Conservation (phyloP, 1,140 invertebrate species). For the Oedothorax gibbosus region DNA sequence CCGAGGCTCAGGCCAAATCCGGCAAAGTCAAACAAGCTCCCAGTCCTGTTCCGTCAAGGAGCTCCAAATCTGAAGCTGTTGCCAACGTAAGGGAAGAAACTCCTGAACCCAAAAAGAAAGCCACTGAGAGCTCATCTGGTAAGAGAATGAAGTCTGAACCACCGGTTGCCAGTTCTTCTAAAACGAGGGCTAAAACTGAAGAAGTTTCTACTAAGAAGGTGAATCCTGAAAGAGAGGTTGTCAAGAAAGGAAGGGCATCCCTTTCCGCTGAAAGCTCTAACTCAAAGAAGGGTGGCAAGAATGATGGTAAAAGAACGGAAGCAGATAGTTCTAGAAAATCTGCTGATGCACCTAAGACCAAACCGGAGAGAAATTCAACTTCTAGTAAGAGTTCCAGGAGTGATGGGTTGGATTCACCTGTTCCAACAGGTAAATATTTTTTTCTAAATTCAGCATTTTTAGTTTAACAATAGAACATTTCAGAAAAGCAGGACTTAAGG, state of each 20-base stretch:
- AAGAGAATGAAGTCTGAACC: slow-evolving; percentile 26
- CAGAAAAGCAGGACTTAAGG: neutral
- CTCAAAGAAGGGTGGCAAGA: slow-evolving; percentile 21
- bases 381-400: slow-evolving; percentile 9
- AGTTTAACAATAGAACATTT: neutral
- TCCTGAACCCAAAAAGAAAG: slow-evolving; percentile 7
- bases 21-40: slow-evolving; percentile 36
- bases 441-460: neutral
- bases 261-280: slow-evolving; percentile 10
- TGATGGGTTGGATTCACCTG: slow-evolving; percentile 26
- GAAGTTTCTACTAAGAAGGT: slow-evolving; percentile 1
- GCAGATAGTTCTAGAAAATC: neutral
- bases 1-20: slow-evolving; percentile 6
- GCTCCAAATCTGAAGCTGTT: slow-evolving; percentile 20
- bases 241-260: slow-evolving; percentile 25
- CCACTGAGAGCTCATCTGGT: neutral
- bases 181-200: neutral
- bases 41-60: slow-evolving; percentile 25
- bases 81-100: slow-evolving; percentile 13
- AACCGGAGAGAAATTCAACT: slow-evolving; percentile 22
- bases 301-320: slow-evolving; percentile 31
- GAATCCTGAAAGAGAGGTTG: slow-evolving; percentile 32
- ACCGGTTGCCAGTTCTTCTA: neutral
- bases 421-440: slow-evolving; percentile 23
- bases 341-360: slow-evolving; percentile 9